These are phyloP conservation scores for Aspidapion aeneum DNA, from an alignment of 2,888 invertebrate genomes.

Conservation along the genomic window DNA sequence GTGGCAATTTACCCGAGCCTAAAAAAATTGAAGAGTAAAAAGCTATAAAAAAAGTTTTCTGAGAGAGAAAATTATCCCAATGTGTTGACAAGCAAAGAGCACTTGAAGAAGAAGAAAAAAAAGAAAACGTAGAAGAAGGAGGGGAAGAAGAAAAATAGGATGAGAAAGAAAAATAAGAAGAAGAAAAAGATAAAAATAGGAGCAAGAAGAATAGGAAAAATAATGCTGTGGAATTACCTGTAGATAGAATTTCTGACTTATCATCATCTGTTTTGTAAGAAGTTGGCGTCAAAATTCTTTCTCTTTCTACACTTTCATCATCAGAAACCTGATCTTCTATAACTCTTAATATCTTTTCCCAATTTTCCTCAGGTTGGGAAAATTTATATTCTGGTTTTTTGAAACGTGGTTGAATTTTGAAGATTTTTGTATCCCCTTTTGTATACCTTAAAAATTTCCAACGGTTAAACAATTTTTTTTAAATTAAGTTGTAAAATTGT, in stretches of 20 bases:
- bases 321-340: neutral
- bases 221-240: too few species aligned
- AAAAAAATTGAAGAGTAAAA: constrained; percentile 2
- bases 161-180: too few species aligned
- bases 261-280: constrained; percentile 27
- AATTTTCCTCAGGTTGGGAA: constrained; percentile 10
- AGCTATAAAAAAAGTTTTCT: too few species aligned
- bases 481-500: too few species aligned
- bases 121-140: too few species aligned
- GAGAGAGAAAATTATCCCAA: constrained; percentile 17
- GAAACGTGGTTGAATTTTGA: constrained; percentile 17
- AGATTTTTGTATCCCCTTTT: constrained; percentile 28
- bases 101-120: too few species aligned
- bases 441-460: constrained; percentile 54
- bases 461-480: neutral
- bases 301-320: constrained; percentile 20
- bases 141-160: too few species aligned
- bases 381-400: neutral
- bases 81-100: too few species aligned
- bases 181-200: too few species aligned
- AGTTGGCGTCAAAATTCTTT: constrained; percentile 24
- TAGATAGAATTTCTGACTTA: constrained; percentile 24
- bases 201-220: too few species aligned
- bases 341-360: constrained; percentile 11
- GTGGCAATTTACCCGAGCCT: neutral